A percentile compares a stretch with the other conserved stretches of the same genome.
phyloP scores from a whole-genome alignment of 1,140 invertebrate species.

The Drosophila sp. region DNA sequence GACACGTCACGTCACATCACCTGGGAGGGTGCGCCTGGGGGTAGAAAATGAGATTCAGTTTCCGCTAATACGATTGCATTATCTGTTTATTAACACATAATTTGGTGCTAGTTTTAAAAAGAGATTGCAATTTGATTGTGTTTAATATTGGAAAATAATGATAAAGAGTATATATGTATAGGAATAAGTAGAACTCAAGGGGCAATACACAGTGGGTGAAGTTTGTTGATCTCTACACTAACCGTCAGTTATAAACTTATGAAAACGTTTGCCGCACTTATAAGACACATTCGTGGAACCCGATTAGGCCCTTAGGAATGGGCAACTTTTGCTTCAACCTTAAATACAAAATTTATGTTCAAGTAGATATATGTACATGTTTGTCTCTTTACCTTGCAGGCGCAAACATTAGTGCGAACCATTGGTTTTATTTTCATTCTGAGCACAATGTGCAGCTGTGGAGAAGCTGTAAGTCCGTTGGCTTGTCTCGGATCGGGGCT shows the following conservation, averaged over 20 bases:
- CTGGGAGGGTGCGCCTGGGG: background rate
- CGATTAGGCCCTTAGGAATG: no score
- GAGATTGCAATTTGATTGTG: background rate
- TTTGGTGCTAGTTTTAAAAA: background rate
- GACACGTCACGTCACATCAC: background rate
- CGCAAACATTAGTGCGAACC: background rate
- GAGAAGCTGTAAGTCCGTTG: slow-evolving; percentile 30
- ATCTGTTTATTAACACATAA: background rate
- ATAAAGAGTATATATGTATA: background rate
- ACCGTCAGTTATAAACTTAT: no score
- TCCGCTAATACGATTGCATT: background rate
- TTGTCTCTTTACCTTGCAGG: background rate
- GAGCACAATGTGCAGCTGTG: slow-evolving; percentile 31
- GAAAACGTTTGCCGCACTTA: no score
- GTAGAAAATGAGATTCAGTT: background rate
- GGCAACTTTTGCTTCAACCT: no score
- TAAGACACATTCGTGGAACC: no score
- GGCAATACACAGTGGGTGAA: background rate
- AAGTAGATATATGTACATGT: no score
- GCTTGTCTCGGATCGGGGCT: slow-evolving; percentile 20
- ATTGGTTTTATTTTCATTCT: background rate
- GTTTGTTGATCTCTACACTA: background rate
- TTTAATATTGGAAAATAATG: background rate
- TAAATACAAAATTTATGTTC: no score
- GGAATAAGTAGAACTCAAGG: background rate